phyloP scores from a whole-genome alignment of 1,140 invertebrate species.

The Saccostrea glomerata region DNA sequence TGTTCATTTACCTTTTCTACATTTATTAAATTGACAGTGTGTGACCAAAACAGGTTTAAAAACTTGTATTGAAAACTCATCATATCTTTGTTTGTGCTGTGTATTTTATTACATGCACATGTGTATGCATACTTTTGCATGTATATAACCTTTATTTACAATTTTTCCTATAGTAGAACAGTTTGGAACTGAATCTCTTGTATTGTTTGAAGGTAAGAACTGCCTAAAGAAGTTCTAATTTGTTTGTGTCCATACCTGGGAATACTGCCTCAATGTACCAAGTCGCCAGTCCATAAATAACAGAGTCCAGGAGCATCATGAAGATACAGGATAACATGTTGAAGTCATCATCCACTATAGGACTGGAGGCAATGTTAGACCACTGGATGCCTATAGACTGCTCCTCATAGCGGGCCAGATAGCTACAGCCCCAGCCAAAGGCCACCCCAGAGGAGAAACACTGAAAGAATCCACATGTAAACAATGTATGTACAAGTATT shows the following conservation, averaged over 20 bases:
- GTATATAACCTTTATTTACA: no score
- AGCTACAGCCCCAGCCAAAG: constrained; percentile 87
- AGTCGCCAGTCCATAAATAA: constrained; percentile 80
- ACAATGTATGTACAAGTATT: background rate
- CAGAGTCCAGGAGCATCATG: constrained; percentile 82
- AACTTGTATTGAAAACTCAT: no score
- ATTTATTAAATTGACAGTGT: no score
- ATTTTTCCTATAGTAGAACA: no score
- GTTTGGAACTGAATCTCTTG: no score
- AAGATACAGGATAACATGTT: constrained; percentile 82
- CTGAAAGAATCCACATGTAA: constrained; percentile 68
- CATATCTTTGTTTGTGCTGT: no score
- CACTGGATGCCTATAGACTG: constrained; percentile 86
- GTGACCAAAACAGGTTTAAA: no score
- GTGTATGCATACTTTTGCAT: no score
- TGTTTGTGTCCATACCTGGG: constrained; percentile 79
- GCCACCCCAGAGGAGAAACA: constrained; percentile 87
- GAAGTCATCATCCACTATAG: constrained; percentile 87
- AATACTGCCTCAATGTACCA: constrained; percentile 85
- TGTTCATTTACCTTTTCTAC: no score
- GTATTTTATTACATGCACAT: no score
- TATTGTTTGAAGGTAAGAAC: no score
- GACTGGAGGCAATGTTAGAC: constrained; percentile 83
- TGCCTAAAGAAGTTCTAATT: no score
- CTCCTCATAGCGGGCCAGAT: constrained; percentile 85